Percentiles rank a stretch among this genome's conserved stretches.
phyloP scores from a whole-genome alignment of 2,113 vertebrate species.

The Athene cunicularia region DNA sequence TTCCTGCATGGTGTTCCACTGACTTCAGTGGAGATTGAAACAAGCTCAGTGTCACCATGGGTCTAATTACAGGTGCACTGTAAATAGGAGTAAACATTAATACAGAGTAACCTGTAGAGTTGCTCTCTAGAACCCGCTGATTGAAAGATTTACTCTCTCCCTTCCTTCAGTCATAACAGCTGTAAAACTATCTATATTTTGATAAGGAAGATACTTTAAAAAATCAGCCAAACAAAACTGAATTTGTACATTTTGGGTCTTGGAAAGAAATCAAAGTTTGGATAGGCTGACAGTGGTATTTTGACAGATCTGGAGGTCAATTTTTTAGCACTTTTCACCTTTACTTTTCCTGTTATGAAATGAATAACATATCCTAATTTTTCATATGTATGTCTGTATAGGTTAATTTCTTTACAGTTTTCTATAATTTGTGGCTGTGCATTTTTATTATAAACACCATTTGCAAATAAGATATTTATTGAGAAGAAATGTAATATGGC shows the following conservation, averaged over 20 bases:
- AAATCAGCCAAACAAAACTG: background rate
- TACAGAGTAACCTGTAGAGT: background rate
- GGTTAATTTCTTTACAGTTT: background rate
- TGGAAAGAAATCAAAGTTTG: background rate
- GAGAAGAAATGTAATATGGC: background rate
- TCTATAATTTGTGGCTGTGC: background rate
- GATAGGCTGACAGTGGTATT: background rate
- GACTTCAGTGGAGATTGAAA: background rate
- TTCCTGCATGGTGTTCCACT: background rate
- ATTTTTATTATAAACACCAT: background rate
- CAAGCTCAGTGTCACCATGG: background rate
- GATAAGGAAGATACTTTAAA: background rate
- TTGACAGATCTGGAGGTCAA: background rate
- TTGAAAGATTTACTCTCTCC: background rate
- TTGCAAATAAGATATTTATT: background rate
- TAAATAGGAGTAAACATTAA: background rate
- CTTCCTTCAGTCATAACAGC: background rate
- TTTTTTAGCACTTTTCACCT: background rate
- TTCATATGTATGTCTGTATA: background rate
- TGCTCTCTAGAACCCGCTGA: accelerated
- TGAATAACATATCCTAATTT: background rate
- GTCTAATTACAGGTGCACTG: background rate
- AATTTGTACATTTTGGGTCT: background rate
- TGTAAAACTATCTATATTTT: background rate
- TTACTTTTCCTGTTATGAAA: background rate